These are phyloP conservation scores for Saturnia pavonia DNA, from an alignment of 2,888 invertebrate genomes.

Conservation along the genomic window DNA sequence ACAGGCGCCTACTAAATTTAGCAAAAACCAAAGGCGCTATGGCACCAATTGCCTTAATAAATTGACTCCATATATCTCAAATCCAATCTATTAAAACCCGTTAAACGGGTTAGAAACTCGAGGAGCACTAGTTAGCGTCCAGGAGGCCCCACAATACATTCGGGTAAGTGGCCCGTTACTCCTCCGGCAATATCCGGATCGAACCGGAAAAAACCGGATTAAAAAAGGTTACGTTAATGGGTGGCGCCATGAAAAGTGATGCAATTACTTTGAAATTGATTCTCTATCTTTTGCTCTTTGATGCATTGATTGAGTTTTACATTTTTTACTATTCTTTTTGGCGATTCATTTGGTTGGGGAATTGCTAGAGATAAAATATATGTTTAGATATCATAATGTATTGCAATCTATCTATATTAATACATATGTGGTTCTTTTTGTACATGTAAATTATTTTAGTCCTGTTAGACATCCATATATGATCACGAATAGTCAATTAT, in stretches of 20 bases:
- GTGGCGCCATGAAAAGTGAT: slow-evolving; percentile 67
- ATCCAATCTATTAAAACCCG: slow-evolving; percentile 65
- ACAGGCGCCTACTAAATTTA: background rate
- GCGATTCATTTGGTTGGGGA: background rate
- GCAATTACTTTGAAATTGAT: slow-evolving; percentile 70
- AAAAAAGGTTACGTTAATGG: slow-evolving; percentile 73
- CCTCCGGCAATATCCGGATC: slow-evolving; percentile 69
- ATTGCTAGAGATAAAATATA: background rate
- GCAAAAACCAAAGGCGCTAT: slow-evolving; percentile 14
- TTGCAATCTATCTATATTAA: too few species aligned
- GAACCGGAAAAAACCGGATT: slow-evolving; percentile 68
- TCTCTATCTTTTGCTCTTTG: slow-evolving; percentile 61
- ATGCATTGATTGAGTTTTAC: slow-evolving; percentile 43
- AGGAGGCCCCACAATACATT: slow-evolving; percentile 65
- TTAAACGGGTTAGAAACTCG: slow-evolving; percentile 66
- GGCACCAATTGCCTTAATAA: slow-evolving; percentile 37
- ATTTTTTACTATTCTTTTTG: background rate
- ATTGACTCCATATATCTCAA: slow-evolving; percentile 54
- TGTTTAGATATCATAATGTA: too few species aligned
- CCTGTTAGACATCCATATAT: too few species aligned
- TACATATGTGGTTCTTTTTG: too few species aligned
- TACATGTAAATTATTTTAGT: too few species aligned
- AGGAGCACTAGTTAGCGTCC: slow-evolving; percentile 69
- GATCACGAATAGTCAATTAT: too few species aligned
- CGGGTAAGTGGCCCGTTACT: slow-evolving; percentile 70